phyloP scores from a whole-genome alignment of 37 sponge, comb jelly and placozoan species.

The Theonella swinhoei region DNA sequence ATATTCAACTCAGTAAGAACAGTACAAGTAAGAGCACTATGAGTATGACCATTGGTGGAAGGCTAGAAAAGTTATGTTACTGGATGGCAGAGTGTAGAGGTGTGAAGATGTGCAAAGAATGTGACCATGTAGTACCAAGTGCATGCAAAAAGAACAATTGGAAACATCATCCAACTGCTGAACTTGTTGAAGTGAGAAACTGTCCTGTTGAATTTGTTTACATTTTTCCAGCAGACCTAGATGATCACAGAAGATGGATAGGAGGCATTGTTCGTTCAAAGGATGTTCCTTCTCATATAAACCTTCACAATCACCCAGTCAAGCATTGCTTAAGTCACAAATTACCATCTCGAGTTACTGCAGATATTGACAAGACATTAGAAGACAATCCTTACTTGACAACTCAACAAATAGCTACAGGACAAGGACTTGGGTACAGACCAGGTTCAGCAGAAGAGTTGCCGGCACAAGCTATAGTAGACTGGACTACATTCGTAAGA shows the following conservation, averaged over 20 bases:
- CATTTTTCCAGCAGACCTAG: neutral
- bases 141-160: neutral
- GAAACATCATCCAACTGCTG: neutral
- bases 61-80: slow-evolving; percentile 3
- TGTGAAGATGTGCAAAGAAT: slow-evolving; percentile 15
- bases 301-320: neutral
- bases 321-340: neutral
- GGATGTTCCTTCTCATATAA: neutral
- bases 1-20: slow-evolving; percentile 26
- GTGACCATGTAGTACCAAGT: slow-evolving; percentile 1
- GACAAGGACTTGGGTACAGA: neutral
- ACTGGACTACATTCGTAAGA: neutral
- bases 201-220: slow-evolving; percentile 32
- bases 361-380: too few relatives aligned
- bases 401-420: neutral
- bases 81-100: slow-evolving; percentile 11
- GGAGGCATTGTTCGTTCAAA: neutral
- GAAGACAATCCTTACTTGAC: slow-evolving; percentile 6
- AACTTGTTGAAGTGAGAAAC: neutral
- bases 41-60: neutral
- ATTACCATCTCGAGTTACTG: neutral
- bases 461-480: neutral
- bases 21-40: neutral
- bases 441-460: neutral
- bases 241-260: slow-evolving; percentile 7